Evolutionary conservation across 2,113 vertebrate genomes (phyloP), one percentile per base, ranked within the genome.

Genomic region (Hippocampus abdominalis): DNA sequence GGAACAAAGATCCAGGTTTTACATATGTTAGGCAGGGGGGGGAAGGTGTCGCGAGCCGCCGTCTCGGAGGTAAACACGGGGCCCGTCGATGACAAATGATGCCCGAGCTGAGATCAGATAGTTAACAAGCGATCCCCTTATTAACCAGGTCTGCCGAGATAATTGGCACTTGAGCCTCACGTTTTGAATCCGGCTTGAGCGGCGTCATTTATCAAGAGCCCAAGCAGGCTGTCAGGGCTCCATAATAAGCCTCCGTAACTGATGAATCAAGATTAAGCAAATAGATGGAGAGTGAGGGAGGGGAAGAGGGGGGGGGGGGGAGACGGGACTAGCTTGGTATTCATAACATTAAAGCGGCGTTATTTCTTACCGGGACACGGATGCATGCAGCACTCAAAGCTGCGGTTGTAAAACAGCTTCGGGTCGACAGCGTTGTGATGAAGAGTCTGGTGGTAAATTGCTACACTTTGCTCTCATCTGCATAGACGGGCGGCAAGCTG

Each of bases 61-160:
- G 95, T 96, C 96, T 98, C 95, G 75, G 91, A 96, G 96, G 95
- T 95, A 94, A 95, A 92, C 92, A 93, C 89, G 51, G 92, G 93
- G 21, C 48, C 48, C 89, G 89, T 92, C 93, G 92, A 93, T 97
- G 96, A 98, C 96, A 98, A 98, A 98, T 94, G 96, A 96, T 91
- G 92, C 92, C 93, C 94, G 94, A 89, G 94, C 94, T 96, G 94
- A 94, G 96, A 95, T 97, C 95, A 95, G 95, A 96, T 98, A 96
- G 95, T 98, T 98, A 98, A 96, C 96, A 96, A 96, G 95, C 94
- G 94, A 96, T 96, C 95, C 95, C 94, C 95, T 98, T 99, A 97
- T 98, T 96, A 99, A 96, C 94, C 95, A 95, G 95, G 95, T 95
- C 96, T 95, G 96, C 95, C 94, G 92, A 96, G 95, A 97, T 99